phyloP scores from a whole-genome alignment of 2,797 vertebrate genomes.

The Cossypha dichroa region DNA sequence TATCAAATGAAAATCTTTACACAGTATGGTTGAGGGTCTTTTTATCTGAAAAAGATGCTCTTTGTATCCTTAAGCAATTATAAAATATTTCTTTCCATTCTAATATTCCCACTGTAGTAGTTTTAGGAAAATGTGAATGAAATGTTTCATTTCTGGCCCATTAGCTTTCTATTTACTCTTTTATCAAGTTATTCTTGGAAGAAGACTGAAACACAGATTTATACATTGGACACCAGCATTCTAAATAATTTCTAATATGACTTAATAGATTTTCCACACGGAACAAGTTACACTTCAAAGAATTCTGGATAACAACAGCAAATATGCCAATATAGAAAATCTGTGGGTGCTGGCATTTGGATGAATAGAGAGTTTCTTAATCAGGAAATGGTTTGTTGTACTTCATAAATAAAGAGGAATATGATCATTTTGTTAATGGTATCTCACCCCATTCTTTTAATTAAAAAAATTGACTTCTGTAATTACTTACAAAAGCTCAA shows the following conservation, averaged over 20 bases:
- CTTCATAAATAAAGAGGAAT: background rate
- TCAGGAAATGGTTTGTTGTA: background rate
- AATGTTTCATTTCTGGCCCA: background rate
- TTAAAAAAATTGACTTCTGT: background rate
- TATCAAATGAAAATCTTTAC: background rate
- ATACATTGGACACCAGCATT: background rate
- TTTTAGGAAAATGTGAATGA: background rate
- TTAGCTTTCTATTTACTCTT: background rate
- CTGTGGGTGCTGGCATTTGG: constrained; percentile 44
- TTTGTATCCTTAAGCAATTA: background rate
- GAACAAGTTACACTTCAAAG: background rate
- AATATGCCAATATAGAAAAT: constrained; percentile 33
- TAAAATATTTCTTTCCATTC: background rate
- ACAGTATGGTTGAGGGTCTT: background rate
- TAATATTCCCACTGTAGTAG: background rate
- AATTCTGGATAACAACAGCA: background rate
- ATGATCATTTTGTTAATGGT: background rate
- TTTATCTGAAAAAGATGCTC: background rate
- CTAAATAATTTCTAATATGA: background rate
- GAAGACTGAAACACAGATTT: background rate
- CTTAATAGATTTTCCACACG: background rate
- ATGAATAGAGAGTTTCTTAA: constrained; percentile 29
- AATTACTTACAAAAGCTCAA: background rate
- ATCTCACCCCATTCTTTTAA: background rate
- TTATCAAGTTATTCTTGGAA: background rate